Evolutionary conservation across 2,888 invertebrate genomes (phyloP).

Genomic region (Geophilus truncorum): DNA sequence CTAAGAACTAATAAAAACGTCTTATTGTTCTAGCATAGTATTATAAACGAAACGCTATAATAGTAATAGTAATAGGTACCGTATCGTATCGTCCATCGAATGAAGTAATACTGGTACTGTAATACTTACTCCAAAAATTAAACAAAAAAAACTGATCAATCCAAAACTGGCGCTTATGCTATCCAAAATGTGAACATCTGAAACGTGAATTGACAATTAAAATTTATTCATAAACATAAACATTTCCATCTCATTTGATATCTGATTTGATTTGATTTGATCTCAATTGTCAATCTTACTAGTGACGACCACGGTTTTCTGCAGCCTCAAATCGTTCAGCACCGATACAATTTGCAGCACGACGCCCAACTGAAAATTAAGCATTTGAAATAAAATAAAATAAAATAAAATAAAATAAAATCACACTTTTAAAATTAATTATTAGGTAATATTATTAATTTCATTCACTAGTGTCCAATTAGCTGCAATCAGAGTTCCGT

Average conservation of each 20-base stretch:
- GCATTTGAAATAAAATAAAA: no score
- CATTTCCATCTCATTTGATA: neutral
- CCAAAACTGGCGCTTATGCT: neutral
- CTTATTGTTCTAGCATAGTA: neutral
- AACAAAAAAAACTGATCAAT: neutral
- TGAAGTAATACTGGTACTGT: no score
- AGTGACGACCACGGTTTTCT: no score
- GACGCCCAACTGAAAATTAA: no score
- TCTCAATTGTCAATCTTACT: no score
- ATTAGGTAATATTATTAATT: no score
- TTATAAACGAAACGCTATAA: neutral
- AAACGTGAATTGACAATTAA: no score
- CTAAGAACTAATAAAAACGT: neutral
- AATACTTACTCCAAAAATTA: neutral
- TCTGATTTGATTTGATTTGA: neutral
- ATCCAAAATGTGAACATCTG: neutral
- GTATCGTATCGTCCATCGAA: no score
- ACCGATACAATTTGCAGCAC: no score
- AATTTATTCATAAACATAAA: neutral
- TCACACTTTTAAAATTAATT: neutral
- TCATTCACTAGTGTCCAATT: neutral
- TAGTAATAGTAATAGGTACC: neutral
- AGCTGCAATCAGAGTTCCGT: neutral
- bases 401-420: no score
- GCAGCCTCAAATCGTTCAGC: no score